Evolutionary conservation across 2,113 vertebrate species (phyloP), one percentile per base, ranked within the genome.

Genomic region (Speoplatyrhinus poulsoni): DNA sequence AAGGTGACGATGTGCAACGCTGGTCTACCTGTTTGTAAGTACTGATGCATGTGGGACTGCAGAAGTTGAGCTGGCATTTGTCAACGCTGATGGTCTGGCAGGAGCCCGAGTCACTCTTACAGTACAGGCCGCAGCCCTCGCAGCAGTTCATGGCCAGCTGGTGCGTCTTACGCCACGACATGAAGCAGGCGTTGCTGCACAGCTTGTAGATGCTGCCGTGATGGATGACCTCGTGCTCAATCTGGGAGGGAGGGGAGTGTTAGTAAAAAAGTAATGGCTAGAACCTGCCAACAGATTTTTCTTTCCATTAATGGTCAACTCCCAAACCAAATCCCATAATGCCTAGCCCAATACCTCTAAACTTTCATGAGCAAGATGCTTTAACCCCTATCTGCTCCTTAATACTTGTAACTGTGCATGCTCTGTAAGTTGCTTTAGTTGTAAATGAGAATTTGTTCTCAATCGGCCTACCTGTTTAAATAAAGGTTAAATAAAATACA

Each of bases 111-210:
- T 89, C 93, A 56, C 92, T 98, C 60, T 95, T 97, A 74, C 96
- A 97, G 81, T 98, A 98, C 0, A 95, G 96, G 0, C 97, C 96
- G 3, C 97, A 99, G 57, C 95, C 95, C 84, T 99, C 96, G 64
- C 97, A 99, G 88, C 96, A 96, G 92, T 98, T 99, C 96, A 98
- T 96, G 62, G 95, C 96, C 64, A 99, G 74, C 79, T 98, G 94
- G 72, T 96, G 95, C n/a, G 95, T 93, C 0, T 95, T 96, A 10
- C 97, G 95, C 90, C 96, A 99, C 13, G 94, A 94, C 41, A 94
- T 92, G 84, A 99, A 99, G 53, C 97, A 99, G 57, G 93, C 89
- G 5, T 99, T 94, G 0, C 96, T 98, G 85, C 97, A 99, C 60
- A 99, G 95, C 84, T 94, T 96, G 90, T 98, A 95, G 4, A 98